Evolutionary conservation across 1,140 invertebrate species (phyloP), one percentile per base, ranked within the genome.

Genomic region (Eumaeus atala): DNA sequence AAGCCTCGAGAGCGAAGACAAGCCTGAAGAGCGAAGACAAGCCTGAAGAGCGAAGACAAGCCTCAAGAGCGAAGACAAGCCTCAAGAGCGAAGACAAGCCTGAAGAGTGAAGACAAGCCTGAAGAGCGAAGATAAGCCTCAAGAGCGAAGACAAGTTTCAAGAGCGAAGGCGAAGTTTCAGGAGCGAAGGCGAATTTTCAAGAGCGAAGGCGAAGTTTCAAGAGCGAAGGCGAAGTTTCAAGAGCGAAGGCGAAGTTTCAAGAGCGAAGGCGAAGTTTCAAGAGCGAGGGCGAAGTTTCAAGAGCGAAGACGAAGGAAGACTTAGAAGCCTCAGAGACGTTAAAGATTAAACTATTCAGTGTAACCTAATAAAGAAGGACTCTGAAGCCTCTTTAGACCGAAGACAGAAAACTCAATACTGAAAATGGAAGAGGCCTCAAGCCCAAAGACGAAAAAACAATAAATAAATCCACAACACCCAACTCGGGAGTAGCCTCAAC

Each of bases 1-100:
- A 59, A 61, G 58, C 52, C 17, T n/a, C 62, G 63, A 57, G 54
- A 58, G 14, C 1, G 47, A 51, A 58, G 53, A 16, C 6, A 54
- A 57, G 58, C 50, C 35, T 49, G 51, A 51, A 58, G 17, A 54
- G 12, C n/a, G 55, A 59, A 38, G 64, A 54, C 51, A 51, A 51
- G 40, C 53, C 18, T 16, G 33, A 63, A 51, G 11, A 59, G 12
- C 6, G 42, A 54, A 17, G 37, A n/a, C 10, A 56, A 56, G 36
- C 52, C 17, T 17, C 54, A 64, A 61, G 47, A 54, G 21, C 11
- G 51, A 65, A 52, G 14, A 49, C 47, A 34, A 50, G 36, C 51
- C 49, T 36, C 35, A 56, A 65, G 56, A 59, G 28, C 14, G 14
- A 63, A 58, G 28, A 58, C 9, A 28, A 28, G 6, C 2, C 21